Percentiles rank a stretch among this genome's conserved stretches.
Conservation (phyloP, 2,797 vertebrate genomes). For the Myioborus miniatus region DNA sequence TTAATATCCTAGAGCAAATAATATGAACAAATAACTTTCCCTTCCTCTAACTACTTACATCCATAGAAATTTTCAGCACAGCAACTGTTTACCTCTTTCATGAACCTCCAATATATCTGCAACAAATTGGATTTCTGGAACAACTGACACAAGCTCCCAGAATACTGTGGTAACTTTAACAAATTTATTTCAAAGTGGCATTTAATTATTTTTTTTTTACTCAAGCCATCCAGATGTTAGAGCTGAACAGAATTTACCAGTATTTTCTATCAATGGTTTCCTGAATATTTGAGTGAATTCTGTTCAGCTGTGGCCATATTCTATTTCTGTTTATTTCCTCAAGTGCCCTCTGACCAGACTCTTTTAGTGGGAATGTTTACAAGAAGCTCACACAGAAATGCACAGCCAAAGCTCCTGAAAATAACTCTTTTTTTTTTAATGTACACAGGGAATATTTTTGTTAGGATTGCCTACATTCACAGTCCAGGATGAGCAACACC, state of each 20-base stretch:
- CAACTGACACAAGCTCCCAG: not conserved
- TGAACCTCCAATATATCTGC: not conserved
- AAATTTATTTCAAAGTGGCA: conserved; percentile 18
- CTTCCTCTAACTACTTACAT: not conserved
- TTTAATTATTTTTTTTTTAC: not conserved
- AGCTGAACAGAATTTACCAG: not conserved
- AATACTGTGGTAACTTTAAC: conserved; percentile 1
- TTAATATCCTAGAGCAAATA: conserved; percentile 41
- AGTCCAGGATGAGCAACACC: not conserved
- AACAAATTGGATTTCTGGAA: conserved; percentile 52
- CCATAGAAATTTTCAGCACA: not conserved
- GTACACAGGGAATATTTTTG: not conserved
- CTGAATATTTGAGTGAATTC: not conserved
- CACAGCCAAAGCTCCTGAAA: not conserved
- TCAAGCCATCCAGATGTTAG: not conserved
- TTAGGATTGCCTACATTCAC: not conserved
- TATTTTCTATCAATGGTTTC: not conserved
- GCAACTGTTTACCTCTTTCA: not conserved
- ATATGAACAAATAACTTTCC: conserved; percentile 1
- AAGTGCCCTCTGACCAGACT: not conserved
- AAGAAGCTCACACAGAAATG: not conserved
- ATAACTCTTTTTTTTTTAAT: not conserved
- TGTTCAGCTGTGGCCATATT: not conserved
- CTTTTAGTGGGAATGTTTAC: not conserved
- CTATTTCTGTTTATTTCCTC: not conserved